Evolutionary conservation across 2,888 invertebrate species (phyloP).

Genomic region (Helleia helle): DNA sequence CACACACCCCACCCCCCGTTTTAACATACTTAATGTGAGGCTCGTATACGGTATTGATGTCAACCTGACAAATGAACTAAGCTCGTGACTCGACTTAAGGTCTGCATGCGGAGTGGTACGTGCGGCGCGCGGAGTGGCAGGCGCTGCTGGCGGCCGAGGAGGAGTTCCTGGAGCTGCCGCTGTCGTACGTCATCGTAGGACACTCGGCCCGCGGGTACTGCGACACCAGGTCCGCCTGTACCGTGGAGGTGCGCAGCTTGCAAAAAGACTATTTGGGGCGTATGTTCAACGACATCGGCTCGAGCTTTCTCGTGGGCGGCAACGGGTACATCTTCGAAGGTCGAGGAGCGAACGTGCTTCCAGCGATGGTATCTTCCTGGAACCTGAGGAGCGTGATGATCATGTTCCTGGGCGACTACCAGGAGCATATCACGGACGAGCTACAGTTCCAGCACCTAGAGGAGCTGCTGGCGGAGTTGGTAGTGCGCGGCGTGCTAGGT

Average conservation of each 20-base stretch:
- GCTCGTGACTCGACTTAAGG: constrained; percentile 34
- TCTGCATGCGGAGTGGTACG: constrained; percentile 52
- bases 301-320: constrained; percentile 51
- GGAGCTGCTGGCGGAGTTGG: constrained; percentile 34
- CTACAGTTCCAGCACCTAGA: constrained; percentile 41
- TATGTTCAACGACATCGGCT: constrained; percentile 43
- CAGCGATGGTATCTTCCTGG: constrained; percentile 40
- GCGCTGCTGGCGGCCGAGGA: constrained; percentile 39
- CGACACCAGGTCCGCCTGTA: constrained; percentile 34
- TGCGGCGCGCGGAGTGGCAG: constrained; percentile 55
- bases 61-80: constrained; percentile 14
- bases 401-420: constrained; percentile 55
- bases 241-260: constrained; percentile 34
- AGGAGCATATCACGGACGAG: constrained; percentile 24
- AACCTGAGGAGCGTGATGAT: constrained; percentile 40
- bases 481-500: constrained; percentile 30
- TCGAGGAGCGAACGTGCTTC: constrained; percentile 45
- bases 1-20: too few species aligned
- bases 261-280: constrained; percentile 39
- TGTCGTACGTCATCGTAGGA: constrained; percentile 42
- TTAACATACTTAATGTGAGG: not conserved
- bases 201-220: constrained; percentile 43
- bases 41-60: too few species aligned
- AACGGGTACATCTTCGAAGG: constrained; percentile 54
- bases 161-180: constrained; percentile 35